phyloP scores from a whole-genome alignment of 2,113 vertebrate species.

The Proteles cristata region DNA sequence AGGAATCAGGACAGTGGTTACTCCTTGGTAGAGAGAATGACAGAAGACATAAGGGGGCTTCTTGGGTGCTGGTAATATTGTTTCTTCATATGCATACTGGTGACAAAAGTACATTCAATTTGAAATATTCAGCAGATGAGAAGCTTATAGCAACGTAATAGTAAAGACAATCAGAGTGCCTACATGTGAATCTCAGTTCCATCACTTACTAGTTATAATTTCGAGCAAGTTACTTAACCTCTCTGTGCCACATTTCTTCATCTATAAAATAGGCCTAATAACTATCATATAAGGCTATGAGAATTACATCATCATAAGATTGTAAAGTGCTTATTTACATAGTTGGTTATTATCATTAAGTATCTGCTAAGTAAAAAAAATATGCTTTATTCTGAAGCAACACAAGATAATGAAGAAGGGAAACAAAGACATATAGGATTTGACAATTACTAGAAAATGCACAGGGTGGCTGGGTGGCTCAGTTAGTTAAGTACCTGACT shows the following conservation, averaged over 20 bases:
- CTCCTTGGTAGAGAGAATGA: neutral
- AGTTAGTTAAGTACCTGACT: too few relatives aligned
- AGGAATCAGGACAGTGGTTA: neutral
- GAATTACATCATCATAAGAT: slow-evolving; percentile 23
- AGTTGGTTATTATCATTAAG: neutral
- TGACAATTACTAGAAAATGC: neutral
- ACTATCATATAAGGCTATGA: neutral
- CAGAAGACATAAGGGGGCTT: neutral
- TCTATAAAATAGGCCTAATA: neutral
- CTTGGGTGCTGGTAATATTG: neutral
- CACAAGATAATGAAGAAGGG: neutral
- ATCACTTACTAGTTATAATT: neutral
- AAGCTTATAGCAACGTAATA: neutral
- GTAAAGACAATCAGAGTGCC: neutral
- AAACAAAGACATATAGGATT: slow-evolving; percentile 12
- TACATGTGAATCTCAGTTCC: neutral
- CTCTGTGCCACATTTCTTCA: slow-evolving; percentile 7
- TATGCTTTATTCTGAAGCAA: slow-evolving; percentile 47
- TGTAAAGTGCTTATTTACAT: neutral
- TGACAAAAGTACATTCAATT: neutral
- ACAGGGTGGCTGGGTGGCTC: neutral
- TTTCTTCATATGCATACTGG: neutral
- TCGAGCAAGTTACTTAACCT: neutral
- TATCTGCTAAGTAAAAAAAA: slow-evolving; percentile 34
- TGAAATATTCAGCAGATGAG: neutral